Evolutionary conservation across 2,113 vertebrate genomes (phyloP).

Genomic region (Pogona vitticeps): DNA sequence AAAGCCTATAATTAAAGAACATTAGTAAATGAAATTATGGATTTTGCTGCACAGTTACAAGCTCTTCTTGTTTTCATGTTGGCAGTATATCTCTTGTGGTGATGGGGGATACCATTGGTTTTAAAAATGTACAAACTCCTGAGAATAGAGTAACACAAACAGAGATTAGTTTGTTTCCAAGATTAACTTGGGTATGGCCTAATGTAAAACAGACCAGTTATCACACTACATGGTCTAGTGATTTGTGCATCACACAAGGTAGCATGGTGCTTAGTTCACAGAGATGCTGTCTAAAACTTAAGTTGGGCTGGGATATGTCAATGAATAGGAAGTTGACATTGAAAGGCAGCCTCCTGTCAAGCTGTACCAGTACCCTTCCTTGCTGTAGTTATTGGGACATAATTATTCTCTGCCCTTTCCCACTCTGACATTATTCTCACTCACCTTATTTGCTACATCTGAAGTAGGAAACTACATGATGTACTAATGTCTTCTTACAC

Average conservation of each 20-base stretch:
- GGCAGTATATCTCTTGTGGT: not conserved
- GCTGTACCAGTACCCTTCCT: not conserved
- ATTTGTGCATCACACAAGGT: not conserved
- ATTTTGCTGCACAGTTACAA: not conserved
- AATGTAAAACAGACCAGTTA: no score
- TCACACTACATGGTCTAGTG: no score
- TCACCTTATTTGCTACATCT: not conserved
- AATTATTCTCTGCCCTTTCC: not conserved
- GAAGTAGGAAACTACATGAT: not conserved
- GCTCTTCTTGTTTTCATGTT: not conserved
- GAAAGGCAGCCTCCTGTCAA: not conserved
- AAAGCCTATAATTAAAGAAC: conserved; percentile 7
- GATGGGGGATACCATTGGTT: not conserved
- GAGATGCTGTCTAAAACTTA: no score
- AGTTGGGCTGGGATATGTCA: no score
- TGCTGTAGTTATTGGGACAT: not conserved
- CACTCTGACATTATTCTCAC: not conserved
- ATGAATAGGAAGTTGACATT: not conserved
- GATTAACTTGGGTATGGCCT: no score
- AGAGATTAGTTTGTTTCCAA: not conserved
- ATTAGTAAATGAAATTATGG: conserved; percentile 12
- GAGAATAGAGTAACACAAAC: not conserved
- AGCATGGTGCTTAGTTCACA: not conserved
- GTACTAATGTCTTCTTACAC: not conserved
- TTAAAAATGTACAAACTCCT: not conserved